A percentile compares a stretch with the other conserved stretches of the same genome.
Conservation (phyloP, 35 echinoderm and acorn worm species). For the Diadema setosum region DNA sequence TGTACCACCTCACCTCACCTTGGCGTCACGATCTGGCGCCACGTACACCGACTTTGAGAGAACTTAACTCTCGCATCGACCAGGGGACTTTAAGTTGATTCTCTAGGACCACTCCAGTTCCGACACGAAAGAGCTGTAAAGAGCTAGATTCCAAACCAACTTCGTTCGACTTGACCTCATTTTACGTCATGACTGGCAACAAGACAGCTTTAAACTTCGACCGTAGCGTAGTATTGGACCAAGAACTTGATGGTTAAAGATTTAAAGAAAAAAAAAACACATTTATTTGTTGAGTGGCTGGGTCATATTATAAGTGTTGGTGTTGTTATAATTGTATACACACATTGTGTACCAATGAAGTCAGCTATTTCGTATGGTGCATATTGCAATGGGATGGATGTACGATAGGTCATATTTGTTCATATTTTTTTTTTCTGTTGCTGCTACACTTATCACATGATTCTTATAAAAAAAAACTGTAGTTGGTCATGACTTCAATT, state of each 20-base stretch:
- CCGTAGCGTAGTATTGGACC: too few relatives aligned
- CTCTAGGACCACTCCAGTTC: too few relatives aligned
- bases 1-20: too few relatives aligned
- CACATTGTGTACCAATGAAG: constrained; percentile 3
- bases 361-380: constrained; percentile 5
- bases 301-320: background rate
- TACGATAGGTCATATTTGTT: background rate
- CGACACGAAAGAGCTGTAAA: background rate
- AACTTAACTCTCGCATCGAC: too few relatives aligned
- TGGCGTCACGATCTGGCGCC: too few relatives aligned
- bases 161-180: background rate
- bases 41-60: too few relatives aligned
- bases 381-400: background rate
- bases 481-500: background rate
- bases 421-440: background rate
- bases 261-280: background rate
- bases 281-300: constrained; percentile 20
- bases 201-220: too few relatives aligned
- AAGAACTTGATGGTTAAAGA: too few relatives aligned
- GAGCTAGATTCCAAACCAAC: background rate
- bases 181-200: background rate
- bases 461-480: background rate
- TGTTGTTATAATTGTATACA: constrained; percentile 24
- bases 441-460: background rate
- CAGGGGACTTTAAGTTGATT: too few relatives aligned